phyloP scores from a whole-genome alignment of 2,113 vertebrate genomes.

The Tangachromis dhanisi region DNA sequence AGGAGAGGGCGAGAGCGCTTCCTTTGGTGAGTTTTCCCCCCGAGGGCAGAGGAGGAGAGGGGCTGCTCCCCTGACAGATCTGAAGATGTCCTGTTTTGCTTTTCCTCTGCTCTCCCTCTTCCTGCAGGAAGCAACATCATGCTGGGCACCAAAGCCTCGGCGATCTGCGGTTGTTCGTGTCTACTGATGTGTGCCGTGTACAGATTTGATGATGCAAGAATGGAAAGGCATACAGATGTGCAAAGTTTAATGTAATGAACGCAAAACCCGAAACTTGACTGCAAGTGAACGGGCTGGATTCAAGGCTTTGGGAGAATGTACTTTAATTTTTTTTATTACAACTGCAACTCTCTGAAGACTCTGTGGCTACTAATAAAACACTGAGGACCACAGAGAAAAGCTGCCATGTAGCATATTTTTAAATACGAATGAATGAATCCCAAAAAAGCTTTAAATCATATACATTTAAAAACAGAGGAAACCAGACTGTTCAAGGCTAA shows the following conservation, averaged over 20 bases:
- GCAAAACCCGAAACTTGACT: not conserved
- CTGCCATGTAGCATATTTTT: not conserved
- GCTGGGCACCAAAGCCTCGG: constrained; percentile 56
- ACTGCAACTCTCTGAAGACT: not conserved
- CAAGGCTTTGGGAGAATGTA: not conserved
- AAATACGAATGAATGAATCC: not conserved
- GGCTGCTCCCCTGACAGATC: constrained; percentile 70
- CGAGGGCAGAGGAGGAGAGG: constrained; percentile 70
- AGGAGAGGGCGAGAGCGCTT: constrained; percentile 47
- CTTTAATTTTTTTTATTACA: not conserved
- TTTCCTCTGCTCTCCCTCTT: constrained; percentile 68
- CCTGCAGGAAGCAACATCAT: constrained; percentile 74
- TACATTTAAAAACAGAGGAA: not conserved
- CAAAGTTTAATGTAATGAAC: not conserved
- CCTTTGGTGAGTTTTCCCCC: constrained; percentile 65
- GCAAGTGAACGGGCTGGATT: not conserved
- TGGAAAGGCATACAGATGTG: not conserved
- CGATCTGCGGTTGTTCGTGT: not conserved
- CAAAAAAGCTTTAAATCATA: not conserved
- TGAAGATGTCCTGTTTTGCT: constrained; percentile 79
- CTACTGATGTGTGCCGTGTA: constrained; percentile 12
- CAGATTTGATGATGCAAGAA: not conserved
- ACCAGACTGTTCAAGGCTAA: rapidly evolving
- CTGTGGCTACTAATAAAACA: not conserved
- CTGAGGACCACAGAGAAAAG: not conserved